A percentile compares a stretch with the other conserved stretches of the same genome.
Conservation (phyloP, 2,113 vertebrate genomes). For the Phocoena phocoena region DNA sequence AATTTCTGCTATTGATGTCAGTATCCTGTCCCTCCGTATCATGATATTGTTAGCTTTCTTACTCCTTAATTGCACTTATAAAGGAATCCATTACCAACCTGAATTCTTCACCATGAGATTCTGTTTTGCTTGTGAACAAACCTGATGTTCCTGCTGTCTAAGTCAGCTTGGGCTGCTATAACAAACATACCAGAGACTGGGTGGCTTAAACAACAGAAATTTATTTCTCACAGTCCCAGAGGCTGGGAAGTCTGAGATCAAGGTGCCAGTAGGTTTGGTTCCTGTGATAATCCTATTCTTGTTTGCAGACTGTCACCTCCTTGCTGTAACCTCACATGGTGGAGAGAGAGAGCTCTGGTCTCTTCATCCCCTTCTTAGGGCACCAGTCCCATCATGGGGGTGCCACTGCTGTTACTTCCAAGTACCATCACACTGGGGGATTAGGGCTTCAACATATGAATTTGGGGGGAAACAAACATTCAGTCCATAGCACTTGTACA, state of each 20-base stretch:
- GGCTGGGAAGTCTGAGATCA: background rate
- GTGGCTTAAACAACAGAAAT: background rate
- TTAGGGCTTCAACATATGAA: background rate
- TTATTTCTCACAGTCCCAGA: background rate
- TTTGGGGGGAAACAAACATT: background rate
- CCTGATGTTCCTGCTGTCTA: background rate
- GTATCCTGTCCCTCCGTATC: background rate
- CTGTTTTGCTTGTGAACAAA: constrained; percentile 4
- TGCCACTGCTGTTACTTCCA: background rate
- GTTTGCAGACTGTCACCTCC: background rate
- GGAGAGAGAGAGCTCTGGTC: background rate
- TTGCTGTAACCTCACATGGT: background rate
- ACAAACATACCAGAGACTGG: background rate
- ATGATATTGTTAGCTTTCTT: background rate
- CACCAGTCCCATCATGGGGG: background rate
- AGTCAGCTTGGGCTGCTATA: background rate
- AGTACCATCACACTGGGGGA: background rate
- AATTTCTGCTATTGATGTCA: background rate
- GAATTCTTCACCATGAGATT: background rate
- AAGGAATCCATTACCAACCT: background rate
- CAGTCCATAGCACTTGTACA: background rate
- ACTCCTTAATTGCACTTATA: background rate
- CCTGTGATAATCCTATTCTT: background rate
- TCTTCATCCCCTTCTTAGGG: background rate
- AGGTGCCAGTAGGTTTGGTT: background rate